A percentile compares a stretch with the other conserved stretches of the same genome.
phyloP scores from a whole-genome alignment of 1,140 invertebrate genomes.

The Anoplolepis gracilipes region DNA sequence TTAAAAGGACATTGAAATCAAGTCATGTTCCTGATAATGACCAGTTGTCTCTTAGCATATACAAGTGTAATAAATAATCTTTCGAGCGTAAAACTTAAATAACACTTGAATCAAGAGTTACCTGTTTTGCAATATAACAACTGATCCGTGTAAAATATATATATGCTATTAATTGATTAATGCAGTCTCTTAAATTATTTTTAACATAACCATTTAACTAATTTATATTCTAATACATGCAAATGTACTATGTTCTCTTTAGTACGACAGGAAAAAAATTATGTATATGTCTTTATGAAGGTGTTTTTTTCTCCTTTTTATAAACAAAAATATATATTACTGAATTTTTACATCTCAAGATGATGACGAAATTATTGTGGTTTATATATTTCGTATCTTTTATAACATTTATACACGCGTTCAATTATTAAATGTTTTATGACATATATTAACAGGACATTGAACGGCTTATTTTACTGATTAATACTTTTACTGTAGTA shows the following conservation, averaged over 20 bases:
- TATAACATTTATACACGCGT: not conserved
- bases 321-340: not conserved
- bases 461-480: not conserved
- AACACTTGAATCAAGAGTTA: not conserved
- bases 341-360: not conserved
- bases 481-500: not conserved
- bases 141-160: not conserved
- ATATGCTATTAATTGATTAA: not conserved
- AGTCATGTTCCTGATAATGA: not conserved
- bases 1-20: not conserved
- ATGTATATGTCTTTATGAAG: not conserved
- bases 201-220: not conserved
- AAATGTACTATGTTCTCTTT: not conserved
- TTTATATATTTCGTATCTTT: not conserved
- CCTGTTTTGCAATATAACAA: not conserved
- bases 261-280: not conserved
- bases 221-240: not conserved
- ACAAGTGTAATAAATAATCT: not conserved
- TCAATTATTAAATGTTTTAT: not conserved
- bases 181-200: not conserved
- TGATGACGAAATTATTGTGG: not conserved
- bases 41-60: not conserved
- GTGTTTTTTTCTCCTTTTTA: too few species aligned
- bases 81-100: constrained; percentile 9
- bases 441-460: not conserved